Base-by-base conservation (phyloP, 2,888 invertebrate species). In the Archaeoteleia sp. region DNA sequence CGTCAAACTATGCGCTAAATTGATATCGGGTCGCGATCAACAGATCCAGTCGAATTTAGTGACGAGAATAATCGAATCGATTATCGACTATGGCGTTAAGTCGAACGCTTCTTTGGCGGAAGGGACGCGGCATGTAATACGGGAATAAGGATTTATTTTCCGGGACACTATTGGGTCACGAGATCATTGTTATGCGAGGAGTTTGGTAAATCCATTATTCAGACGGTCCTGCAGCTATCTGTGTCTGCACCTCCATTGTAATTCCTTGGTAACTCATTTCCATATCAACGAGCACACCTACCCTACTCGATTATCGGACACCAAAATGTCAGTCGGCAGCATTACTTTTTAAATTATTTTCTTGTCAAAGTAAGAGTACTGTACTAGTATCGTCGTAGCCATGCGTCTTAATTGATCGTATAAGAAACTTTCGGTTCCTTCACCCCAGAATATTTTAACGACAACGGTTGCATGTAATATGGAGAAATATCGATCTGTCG, bases 231-330 rank as follows among this genome's bases (percentile, higher is more conserved):
- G 71, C 74, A 74, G 74, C 75, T 78, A 78, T 80, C 78, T 75
- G 74, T 78, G 78, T 74, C 77, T 76, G 75, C 75, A 74, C 74
- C 75, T 73, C 74, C 70, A 80, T 81, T 82, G 83, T 83, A 82
- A 82, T 82, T 83, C 82, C 82, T 83, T 79, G 78, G 72, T 77
- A 77, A 75, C 80, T 82, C 79, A 80, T 83, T 83, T 82, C 80
- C 83, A 83, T 83, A 83, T 82, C 83, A 83, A 81, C 80, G 82
- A 82, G 76, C 70, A 71, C 72, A 68, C 72, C 73, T 68, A 70
- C 55, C 74, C 65, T 70, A 72, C 66, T 65, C 70, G 54, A 48
- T 48, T 49, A 46, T 40, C 57, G 45, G 58, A 70, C 55, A 23
- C 69, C 73, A 65, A 79, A 77, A 80, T 80, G 76, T 73, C 75